These are phyloP conservation scores for Peromyscus polionotus DNA, from an alignment of 2,113 vertebrate genomes.

Conservation along the genomic window DNA sequence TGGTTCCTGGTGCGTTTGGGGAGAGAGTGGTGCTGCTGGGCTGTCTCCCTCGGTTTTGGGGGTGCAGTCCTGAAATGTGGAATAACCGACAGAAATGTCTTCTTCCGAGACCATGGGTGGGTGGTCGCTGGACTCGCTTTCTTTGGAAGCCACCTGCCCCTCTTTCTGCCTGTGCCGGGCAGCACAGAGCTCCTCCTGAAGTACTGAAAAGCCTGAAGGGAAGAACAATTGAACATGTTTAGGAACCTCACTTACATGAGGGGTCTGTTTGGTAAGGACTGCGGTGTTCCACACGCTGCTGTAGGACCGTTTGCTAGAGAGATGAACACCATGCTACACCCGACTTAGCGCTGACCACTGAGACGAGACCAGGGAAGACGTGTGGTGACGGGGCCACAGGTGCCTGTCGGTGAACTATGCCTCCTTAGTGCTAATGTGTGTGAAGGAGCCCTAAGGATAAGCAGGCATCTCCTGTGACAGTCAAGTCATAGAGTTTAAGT, in stretches of 20 bases:
- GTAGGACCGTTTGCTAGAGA: neutral
- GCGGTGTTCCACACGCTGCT: neutral
- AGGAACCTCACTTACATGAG: neutral
- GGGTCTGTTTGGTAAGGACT: neutral
- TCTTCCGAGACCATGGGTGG: constrained; percentile 95
- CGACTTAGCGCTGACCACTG: neutral
- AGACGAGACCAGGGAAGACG: neutral
- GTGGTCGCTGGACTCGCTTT: constrained; percentile 83
- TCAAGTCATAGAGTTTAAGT: neutral
- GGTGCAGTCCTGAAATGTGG: constrained; percentile 91
- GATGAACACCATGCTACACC: neutral
- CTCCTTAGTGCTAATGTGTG: neutral
- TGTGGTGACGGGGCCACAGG: neutral
- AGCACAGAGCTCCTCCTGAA: constrained; percentile 93
- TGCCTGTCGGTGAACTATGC: neutral
- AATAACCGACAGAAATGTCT: constrained; percentile 92
- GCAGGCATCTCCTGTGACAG: neutral
- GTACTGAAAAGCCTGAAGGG: constrained; percentile 92
- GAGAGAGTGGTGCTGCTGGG: constrained; percentile 87
- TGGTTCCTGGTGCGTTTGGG: constrained; percentile 90
- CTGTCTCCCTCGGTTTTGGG: constrained; percentile 89
- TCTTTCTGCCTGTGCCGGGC: constrained; percentile 85
- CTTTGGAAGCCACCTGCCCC: constrained; percentile 82
- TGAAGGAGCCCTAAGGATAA: neutral
- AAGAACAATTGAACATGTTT: neutral